Evolutionary conservation across 2,888 invertebrate genomes (phyloP).

Genomic region (Geophilus truncorum): DNA sequence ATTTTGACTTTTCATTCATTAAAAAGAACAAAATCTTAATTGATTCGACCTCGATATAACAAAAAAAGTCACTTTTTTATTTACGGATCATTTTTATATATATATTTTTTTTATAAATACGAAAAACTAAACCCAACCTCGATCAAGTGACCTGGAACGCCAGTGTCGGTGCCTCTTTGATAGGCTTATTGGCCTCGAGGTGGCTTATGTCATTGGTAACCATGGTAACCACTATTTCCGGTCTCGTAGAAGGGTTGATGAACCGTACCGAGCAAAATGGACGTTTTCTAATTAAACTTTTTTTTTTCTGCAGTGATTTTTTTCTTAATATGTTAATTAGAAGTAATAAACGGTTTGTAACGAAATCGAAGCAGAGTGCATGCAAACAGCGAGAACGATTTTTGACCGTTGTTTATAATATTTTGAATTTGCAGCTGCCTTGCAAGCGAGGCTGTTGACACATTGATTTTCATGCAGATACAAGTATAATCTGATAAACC

Average conservation of each 20-base stretch:
- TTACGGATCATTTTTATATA: neutral
- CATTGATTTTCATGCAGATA: slow-evolving; percentile 10
- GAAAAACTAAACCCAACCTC: neutral
- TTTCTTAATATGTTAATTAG: no score
- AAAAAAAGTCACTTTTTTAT: neutral
- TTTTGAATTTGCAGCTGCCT: neutral
- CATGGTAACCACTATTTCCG: neutral
- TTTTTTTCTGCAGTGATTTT: no score
- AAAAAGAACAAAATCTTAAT: neutral
- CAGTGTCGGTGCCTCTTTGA: neutral
- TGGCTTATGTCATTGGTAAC: slow-evolving; percentile 1
- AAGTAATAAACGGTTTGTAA: no score
- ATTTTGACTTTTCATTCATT: no score
- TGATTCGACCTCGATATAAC: neutral
- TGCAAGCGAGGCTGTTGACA: slow-evolving; percentile 2
- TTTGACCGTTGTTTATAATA: neutral
- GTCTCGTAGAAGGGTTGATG: neutral
- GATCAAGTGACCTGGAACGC: neutral
- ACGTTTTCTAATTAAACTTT: neutral
- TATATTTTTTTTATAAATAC: neutral
- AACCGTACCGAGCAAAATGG: neutral
- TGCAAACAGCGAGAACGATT: neutral
- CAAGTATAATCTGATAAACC: slow-evolving; percentile 4
- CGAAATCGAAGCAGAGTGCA: neutral
- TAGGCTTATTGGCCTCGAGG: slow-evolving; percentile 1